Base-by-base conservation (phyloP, 1,140 invertebrate genomes). In the Cydia strobilella region DNA sequence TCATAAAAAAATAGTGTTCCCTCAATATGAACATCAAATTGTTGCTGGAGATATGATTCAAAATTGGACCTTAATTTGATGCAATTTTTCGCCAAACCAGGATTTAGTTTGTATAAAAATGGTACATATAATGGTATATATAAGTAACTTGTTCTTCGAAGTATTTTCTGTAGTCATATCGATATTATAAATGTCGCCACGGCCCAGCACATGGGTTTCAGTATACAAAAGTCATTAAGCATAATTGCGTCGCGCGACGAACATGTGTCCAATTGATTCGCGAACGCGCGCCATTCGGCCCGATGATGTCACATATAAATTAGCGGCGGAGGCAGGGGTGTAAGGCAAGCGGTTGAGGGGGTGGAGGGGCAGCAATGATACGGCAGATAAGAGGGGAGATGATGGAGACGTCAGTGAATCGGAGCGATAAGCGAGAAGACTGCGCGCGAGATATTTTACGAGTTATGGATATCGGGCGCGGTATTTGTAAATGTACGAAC, bases 271-370 rank as follows among this genome's bases (percentile, higher is more conserved):
- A 69, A 69, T 69, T 39, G 65, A 69, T 66, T 35, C 35, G 31
- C 31, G 65, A 18, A 31, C 27, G 63, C 65, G 31, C n/a, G 31
- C 27, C 65, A 5, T 1, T 15, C 27, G 63, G 15, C 65, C 65
- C 65, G 65, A 69, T 69, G 27, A 69, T 69, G 65, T 69, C 35
- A 69, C 65, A 39, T 12, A 69, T 69, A 69, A 15, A 66, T 66
- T 69, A 39, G 31, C 9, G 15, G 31, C 9, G 15, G 15, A 12
- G 15, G 27, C 13, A 35, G 63, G 25, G 63, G 25, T 31, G 10
- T 0, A 2, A 6, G 5, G 62, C 23, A 25, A 10, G 63, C 25
- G 13, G 63, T 15, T 13, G 27, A 23, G 25, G 48, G 23, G 2
- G 23, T 2, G 63, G 23, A 12, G 18, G 1, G 59, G 10, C 12